These are phyloP conservation scores for Otolemur garnettii DNA, from an alignment of 2,113 vertebrate species.

Conservation along the genomic window DNA sequence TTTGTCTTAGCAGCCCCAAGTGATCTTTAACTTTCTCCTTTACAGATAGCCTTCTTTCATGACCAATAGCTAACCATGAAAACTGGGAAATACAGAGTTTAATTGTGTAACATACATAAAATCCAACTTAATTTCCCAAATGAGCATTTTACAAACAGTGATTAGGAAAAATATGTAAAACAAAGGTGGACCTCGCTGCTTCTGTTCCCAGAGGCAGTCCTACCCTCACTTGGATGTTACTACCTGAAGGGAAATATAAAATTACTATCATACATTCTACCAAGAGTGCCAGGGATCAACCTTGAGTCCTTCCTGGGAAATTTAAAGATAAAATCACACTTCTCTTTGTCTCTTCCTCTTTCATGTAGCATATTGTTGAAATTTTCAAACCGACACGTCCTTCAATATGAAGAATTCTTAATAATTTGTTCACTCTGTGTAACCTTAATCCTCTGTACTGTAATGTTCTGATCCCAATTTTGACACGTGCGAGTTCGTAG, in stretches of 20 bases:
- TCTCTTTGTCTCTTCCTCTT: neutral
- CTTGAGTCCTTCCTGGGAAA: constrained; percentile 47
- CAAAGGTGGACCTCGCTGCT: constrained; percentile 51
- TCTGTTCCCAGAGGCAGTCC: neutral
- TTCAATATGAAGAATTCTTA: neutral
- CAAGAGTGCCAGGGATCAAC: neutral
- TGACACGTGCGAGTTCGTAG: neutral
- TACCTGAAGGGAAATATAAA: constrained; percentile 6
- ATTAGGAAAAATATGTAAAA: constrained; percentile 40
- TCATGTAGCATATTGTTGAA: neutral
- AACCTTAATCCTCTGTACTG: neutral
- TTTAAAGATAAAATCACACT: neutral
- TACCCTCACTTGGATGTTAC: neutral
- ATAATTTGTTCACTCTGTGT: neutral
- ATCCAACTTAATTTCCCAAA: constrained; percentile 79
- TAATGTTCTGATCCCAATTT: neutral
- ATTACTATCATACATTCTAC: neutral
- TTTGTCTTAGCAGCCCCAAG: constrained; percentile 47
- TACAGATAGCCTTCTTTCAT: constrained; percentile 43
- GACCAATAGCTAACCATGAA: constrained; percentile 11
- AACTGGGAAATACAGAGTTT: constrained; percentile 62
- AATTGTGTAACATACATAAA: constrained; percentile 69
- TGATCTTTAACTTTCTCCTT: constrained; percentile 62
- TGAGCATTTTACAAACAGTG: constrained; percentile 63
- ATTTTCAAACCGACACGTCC: constrained; percentile 18